phyloP scores from a whole-genome alignment of 37 sponge, comb jelly and placozoan genomes.

The Halisarca cf. caerulea region DNA sequence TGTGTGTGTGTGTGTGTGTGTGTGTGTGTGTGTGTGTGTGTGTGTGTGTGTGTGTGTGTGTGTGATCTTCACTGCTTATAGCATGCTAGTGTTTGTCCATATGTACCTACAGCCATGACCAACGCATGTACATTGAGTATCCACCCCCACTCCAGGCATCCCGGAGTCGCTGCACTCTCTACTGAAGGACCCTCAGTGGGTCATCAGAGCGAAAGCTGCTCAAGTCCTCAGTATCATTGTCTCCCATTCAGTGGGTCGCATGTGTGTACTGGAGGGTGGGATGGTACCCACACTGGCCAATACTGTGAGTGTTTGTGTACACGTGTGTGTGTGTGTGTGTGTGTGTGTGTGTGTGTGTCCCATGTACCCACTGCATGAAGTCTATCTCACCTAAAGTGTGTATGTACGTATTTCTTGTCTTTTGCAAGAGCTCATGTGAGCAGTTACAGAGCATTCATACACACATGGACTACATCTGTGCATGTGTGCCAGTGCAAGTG shows the following conservation, averaged over 20 bases:
- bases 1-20: too few relatives aligned
- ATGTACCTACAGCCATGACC: too few relatives aligned
- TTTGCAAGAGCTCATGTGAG: too few relatives aligned
- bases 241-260: constrained; percentile 43
- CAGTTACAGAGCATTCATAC: too few relatives aligned
- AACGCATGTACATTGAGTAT: too few relatives aligned
- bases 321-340: constrained; percentile 20
- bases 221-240: constrained; percentile 43
- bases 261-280: constrained; percentile 24
- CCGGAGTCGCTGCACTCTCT: constrained; percentile 30
- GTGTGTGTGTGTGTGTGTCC: constrained; percentile 11
- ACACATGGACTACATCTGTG: too few relatives aligned
- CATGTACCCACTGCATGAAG: background rate
- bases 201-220: constrained; percentile 38
- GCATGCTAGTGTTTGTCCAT: too few relatives aligned
- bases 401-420: too few relatives aligned
- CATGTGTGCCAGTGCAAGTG: too few relatives aligned
- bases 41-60: too few relatives aligned
- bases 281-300: constrained; percentile 15
- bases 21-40: too few relatives aligned
- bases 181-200: constrained; percentile 25
- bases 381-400: background rate
- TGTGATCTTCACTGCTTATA: too few relatives aligned
- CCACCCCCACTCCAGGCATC: constrained; percentile 6
- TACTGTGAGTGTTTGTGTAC: constrained; percentile 1